Conservation (phyloP, 2,888 invertebrate species). For the Baccha elongata region DNA sequence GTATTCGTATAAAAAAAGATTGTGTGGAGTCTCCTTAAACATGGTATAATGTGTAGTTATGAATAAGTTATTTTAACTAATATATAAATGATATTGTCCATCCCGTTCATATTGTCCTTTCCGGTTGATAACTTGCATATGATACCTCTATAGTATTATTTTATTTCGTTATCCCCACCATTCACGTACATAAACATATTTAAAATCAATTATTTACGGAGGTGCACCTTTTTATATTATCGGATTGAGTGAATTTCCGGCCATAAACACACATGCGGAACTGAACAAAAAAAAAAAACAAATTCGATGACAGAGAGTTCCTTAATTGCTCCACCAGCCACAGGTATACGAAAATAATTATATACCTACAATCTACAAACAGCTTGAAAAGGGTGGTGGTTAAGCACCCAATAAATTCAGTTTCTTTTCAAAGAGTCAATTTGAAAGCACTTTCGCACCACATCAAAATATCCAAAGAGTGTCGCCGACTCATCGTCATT, state of each 20-base stretch:
- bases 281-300: slow-evolving; percentile 16
- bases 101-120: no score
- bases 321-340: slow-evolving; percentile 49
- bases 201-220: slow-evolving; percentile 32
- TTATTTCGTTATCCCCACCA: no score
- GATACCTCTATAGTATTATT: no score
- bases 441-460: slow-evolving; percentile 69
- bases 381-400: slow-evolving; percentile 40
- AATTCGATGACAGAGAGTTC: slow-evolving; percentile 66
- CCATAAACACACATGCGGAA: slow-evolving; percentile 33
- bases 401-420: slow-evolving; percentile 63
- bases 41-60: no score
- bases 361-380: not conserved
- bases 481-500: slow-evolving; percentile 23
- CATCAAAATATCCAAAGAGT: slow-evolving; percentile 59
- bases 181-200: not conserved
- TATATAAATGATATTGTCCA: no score
- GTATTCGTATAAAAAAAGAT: no score
- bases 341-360: slow-evolving; percentile 29
- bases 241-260: slow-evolving; percentile 52
- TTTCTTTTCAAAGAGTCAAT: slow-evolving; percentile 55
- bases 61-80: no score
- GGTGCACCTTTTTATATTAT: slow-evolving; percentile 30
- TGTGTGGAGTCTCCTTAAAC: no score
- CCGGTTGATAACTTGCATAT: no score